Evolutionary conservation across 1,140 invertebrate species (phyloP).

Genomic region (Ostrea edulis): DNA sequence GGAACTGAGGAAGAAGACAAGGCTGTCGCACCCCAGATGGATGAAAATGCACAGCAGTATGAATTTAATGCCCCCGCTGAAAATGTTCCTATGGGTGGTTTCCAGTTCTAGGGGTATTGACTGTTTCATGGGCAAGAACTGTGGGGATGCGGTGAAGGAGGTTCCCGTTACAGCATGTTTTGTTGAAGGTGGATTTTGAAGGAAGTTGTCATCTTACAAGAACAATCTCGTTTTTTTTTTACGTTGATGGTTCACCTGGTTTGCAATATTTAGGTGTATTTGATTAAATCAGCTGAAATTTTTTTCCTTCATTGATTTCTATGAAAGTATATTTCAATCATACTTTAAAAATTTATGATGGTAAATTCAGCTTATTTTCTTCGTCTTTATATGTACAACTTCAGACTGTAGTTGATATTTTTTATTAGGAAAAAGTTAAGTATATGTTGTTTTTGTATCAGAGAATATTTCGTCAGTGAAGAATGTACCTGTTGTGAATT

Average conservation of each 20-base stretch:
- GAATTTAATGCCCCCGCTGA: slow-evolving; percentile 77
- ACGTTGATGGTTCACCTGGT: not conserved
- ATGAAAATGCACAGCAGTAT: slow-evolving; percentile 87
- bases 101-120: slow-evolving; percentile 70
- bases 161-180: not conserved
- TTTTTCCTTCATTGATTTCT: not conserved
- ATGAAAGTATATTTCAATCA: not conserved
- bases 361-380: not conserved
- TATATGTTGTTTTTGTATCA: not conserved
- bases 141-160: not conserved
- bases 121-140: not conserved
- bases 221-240: not conserved
- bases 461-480: not conserved
- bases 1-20: slow-evolving; percentile 90
- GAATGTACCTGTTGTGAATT: slow-evolving; percentile 22
- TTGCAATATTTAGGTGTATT: not conserved
- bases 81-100: slow-evolving; percentile 73
- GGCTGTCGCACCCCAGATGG: slow-evolving; percentile 88
- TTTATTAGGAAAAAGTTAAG: not conserved
- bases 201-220: not conserved
- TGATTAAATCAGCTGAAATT: not conserved
- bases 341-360: not conserved
- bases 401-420: not conserved
- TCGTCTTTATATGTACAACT: not conserved
- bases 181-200: not conserved